phyloP scores from a whole-genome alignment of 2,888 invertebrate species.

The Theristus sp. region DNA sequence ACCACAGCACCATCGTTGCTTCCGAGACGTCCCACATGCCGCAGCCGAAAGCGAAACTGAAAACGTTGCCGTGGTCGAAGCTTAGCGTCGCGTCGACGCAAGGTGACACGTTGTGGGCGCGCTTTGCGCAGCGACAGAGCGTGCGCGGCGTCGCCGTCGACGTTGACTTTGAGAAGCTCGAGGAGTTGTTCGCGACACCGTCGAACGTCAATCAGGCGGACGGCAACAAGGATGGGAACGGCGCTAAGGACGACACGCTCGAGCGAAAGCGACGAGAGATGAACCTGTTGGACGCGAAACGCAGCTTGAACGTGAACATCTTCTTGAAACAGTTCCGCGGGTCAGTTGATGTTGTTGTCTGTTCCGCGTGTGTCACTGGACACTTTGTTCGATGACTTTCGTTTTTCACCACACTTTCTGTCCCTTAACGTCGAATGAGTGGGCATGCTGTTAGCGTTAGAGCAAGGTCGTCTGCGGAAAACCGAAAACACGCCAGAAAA shows the following conservation, averaged over 20 bases:
- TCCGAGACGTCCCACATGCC: slow-evolving; percentile 85
- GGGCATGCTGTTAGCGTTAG: too few species aligned
- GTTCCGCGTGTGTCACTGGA: too few species aligned
- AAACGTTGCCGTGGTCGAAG: slow-evolving; percentile 92
- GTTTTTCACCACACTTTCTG: too few species aligned
- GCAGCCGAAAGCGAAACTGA: slow-evolving; percentile 84
- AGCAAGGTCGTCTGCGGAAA: too few species aligned
- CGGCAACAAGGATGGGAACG: not conserved
- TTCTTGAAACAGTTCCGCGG: slow-evolving; percentile 83
- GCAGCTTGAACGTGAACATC: slow-evolving; percentile 89
- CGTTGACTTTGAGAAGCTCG: not conserved
- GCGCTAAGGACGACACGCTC: not conserved
- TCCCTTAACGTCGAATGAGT: too few species aligned
- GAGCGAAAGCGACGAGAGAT: slow-evolving; percentile 2
- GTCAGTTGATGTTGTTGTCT: slow-evolving; percentile 69
- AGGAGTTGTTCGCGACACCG: not conserved
- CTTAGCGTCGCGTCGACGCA: slow-evolving; percentile 72
- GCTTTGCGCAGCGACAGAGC: too few species aligned
- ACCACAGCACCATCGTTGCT: too few species aligned
- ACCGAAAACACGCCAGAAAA: too few species aligned
- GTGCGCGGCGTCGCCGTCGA: too few species aligned
- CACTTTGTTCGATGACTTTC: too few species aligned
- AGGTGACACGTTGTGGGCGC: too few species aligned
- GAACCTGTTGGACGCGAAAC: slow-evolving; percentile 61
- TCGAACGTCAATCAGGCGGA: not conserved